Evolutionary conservation across 2,888 invertebrate species (phyloP), one percentile per base, ranked within the genome.

Genomic region (Mamestra brassicae): DNA sequence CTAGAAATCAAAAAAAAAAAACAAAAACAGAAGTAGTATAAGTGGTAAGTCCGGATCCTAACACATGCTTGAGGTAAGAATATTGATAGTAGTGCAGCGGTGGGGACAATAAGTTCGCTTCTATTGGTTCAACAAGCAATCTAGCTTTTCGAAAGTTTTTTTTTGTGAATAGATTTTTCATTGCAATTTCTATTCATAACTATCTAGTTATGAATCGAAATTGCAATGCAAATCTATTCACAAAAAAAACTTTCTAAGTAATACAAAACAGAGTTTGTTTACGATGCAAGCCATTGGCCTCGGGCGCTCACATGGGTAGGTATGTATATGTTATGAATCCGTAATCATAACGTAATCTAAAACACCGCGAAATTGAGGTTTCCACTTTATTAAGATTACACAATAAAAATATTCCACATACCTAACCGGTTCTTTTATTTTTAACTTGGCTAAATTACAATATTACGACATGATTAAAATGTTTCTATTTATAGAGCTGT

Each of bases 321-420:
- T 42, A 42, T 0, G n/a, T 47, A 65, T 58, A 54, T n/a, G 26
- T 8, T 50, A 10, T 38, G 5, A 13, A 17, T n/a, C 54, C 36
- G 26, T 69, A 79, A 71, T 71, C 66, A 47, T 82, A 84, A 61
- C 69, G 71, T 76, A 79, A 80, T 79, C 52, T 26, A 70, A 62
- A 61, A 62, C 60, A 54, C 47, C 60, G 52, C 36, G 45, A 70
- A 82, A 80, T 65, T 1, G 57, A 80, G 63, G 60, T 65, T 73
- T 60, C 80, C 11, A 71, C 38, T 62, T 47, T 26, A 38, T 47
- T 26, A 38, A 17, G 13, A 55, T 81, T 78, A 71, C 65, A 61
- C 38, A 69, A 55, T 38, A 61, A 47, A 72, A 77, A 68, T 74
- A 70, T 77, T 80, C 63, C 69, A 66, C 50, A 38, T n/a, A 26